phyloP scores from a whole-genome alignment of 2,797 vertebrate genomes.

The Mormyrops attenuatus region DNA sequence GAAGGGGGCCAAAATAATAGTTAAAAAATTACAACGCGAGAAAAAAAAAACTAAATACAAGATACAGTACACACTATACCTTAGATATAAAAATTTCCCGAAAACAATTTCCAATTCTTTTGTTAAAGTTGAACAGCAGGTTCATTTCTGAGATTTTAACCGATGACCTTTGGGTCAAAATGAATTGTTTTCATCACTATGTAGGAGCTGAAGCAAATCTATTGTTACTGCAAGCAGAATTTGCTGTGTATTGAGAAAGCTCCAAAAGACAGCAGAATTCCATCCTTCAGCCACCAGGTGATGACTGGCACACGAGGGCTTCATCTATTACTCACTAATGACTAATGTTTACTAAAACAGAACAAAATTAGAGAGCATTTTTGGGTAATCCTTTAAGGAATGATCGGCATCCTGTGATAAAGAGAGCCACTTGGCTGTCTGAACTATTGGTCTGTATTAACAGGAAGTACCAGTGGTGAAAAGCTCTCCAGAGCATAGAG shows the following conservation, averaged over 20 bases:
- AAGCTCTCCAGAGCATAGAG: neutral
- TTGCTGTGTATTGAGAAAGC: neutral
- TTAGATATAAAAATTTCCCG: neutral
- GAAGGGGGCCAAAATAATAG: neutral
- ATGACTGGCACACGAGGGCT: neutral
- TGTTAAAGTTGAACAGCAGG: neutral
- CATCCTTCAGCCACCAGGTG: neutral
- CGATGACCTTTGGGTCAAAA: neutral
- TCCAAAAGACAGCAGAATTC: neutral
- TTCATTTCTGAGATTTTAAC: neutral
- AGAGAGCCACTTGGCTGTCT: neutral
- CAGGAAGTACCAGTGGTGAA: neutral
- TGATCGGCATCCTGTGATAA: neutral
- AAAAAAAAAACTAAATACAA: neutral
- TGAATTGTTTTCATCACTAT: neutral
- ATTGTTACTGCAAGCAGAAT: neutral
- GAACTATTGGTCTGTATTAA: neutral
- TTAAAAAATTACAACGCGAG: neutral
- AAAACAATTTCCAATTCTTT: neutral
- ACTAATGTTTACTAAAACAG: neutral
- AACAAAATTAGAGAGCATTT: neutral
- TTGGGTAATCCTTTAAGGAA: neutral
- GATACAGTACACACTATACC: neutral
- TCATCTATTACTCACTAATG: neutral
- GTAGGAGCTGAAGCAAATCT: neutral